Conservation (phyloP, 2,113 vertebrate species). For the Ptilorrhoa leucosticta region DNA sequence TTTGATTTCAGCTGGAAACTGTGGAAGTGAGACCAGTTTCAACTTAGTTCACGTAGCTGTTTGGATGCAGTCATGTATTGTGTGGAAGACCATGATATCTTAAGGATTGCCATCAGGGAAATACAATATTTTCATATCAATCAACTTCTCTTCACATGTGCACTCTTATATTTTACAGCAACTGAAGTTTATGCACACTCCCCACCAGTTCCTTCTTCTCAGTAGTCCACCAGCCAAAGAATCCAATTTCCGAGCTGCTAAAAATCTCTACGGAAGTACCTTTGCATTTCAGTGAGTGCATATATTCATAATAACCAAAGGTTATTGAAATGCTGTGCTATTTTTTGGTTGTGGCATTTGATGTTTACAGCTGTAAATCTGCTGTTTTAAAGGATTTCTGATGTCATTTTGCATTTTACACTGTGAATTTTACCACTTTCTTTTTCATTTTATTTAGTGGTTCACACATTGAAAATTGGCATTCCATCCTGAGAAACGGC, state of each 20-base stretch:
- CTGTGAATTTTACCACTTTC: not conserved
- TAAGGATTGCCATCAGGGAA: not conserved
- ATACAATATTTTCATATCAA: not conserved
- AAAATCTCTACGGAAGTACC: constrained; percentile 89
- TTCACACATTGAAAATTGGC: constrained; percentile 92
- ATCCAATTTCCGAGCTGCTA: constrained; percentile 90
- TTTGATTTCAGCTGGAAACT: not conserved
- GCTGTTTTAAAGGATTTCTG: not conserved
- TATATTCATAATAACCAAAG: not conserved
- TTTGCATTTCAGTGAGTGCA: constrained; percentile 90
- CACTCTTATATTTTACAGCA: constrained; percentile 74
- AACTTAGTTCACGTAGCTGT: not conserved
- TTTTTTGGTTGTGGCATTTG: not conserved
- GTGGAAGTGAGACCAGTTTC: not conserved
- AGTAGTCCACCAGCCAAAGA: constrained; percentile 96
- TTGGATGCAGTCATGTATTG: not conserved
- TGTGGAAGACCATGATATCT: not conserved
- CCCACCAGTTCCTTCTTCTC: constrained; percentile 89
- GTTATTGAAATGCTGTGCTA: not conserved
- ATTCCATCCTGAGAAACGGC: constrained; percentile 90
- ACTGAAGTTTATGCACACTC: constrained; percentile 92
- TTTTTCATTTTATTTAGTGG: constrained; percentile 69
- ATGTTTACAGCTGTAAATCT: not conserved
- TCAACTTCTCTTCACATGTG: not conserved
- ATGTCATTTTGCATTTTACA: not conserved